Conservation (phyloP, 1,140 invertebrate species). For the Heliconius himera region DNA sequence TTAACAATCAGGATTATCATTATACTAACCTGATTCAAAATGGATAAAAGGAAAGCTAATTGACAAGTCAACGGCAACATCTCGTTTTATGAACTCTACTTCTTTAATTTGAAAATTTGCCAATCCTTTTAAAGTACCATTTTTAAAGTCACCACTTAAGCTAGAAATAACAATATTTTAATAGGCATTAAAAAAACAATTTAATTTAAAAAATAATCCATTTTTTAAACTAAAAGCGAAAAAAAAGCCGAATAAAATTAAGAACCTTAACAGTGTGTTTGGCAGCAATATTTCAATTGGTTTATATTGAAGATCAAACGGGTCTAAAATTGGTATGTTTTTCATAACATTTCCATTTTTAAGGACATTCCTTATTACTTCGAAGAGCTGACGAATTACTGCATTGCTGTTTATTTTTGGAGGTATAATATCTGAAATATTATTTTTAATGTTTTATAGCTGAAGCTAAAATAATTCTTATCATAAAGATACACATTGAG, state of each 20-base stretch:
- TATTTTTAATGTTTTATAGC: neutral
- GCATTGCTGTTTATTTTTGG: constrained; percentile 32
- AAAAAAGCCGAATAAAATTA: neutral
- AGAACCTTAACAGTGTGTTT: constrained; percentile 23
- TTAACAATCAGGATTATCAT: neutral
- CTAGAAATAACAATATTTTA: constrained; percentile 31
- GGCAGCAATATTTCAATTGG: constrained; percentile 23
- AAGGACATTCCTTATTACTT: constrained; percentile 52
- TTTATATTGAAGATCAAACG: constrained; percentile 42
- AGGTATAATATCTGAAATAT: constrained; percentile 15
- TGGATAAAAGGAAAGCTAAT: constrained; percentile 41
- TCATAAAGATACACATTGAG: too few species aligned
- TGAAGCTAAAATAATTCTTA: too few species aligned
- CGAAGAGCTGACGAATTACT: constrained; percentile 52
- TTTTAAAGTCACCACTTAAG: constrained; percentile 36
- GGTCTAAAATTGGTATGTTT: constrained; percentile 60
- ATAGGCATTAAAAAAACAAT: neutral
- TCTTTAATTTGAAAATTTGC: constrained; percentile 40
- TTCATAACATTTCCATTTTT: constrained; percentile 48
- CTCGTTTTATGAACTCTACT: constrained; percentile 38
- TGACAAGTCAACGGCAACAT: constrained; percentile 36
- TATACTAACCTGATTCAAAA: constrained; percentile 34
- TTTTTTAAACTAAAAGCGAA: too few species aligned
- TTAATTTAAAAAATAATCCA: too few species aligned
- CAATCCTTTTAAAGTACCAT: constrained; percentile 38